Evolutionary conservation across 2,797 vertebrate genomes (phyloP).

Genomic region (Margarornis squamiger): DNA sequence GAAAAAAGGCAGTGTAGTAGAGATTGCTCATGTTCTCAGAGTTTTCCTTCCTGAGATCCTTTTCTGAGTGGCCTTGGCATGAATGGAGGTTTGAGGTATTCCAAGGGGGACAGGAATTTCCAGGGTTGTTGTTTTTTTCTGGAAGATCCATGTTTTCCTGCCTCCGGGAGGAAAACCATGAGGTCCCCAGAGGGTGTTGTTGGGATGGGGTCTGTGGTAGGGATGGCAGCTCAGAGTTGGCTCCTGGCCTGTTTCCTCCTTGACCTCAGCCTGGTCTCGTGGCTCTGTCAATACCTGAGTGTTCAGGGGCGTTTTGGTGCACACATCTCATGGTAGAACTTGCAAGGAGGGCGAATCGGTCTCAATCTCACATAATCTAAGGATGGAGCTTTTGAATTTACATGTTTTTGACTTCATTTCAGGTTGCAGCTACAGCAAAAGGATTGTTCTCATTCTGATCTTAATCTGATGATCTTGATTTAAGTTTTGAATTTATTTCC

Average conservation of each 20-base stretch:
- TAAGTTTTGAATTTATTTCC: background rate
- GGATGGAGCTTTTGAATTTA: background rate
- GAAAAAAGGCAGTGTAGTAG: accelerated
- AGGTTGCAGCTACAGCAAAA: background rate
- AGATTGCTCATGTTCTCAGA: accelerated
- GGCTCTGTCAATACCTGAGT: accelerated
- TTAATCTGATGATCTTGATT: background rate
- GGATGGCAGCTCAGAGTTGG: background rate
- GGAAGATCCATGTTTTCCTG: background rate
- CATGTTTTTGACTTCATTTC: background rate
- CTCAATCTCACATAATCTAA: background rate
- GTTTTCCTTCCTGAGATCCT: background rate
- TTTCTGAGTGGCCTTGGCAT: accelerated
- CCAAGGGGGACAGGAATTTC: accelerated
- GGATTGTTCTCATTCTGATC: background rate
- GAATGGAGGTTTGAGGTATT: background rate
- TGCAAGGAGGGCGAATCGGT: background rate
- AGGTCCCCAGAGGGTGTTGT: background rate
- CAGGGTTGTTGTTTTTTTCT: background rate
- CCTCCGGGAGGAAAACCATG: background rate
- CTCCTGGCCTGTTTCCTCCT: background rate
- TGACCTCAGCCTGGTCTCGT: accelerated
- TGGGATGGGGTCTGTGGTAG: background rate
- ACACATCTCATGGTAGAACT: background rate
- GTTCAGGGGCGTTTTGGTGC: background rate